These are phyloP conservation scores for Erinaceus europaeus DNA, from an alignment of 2,113 vertebrate genomes.

Conservation along the genomic window DNA sequence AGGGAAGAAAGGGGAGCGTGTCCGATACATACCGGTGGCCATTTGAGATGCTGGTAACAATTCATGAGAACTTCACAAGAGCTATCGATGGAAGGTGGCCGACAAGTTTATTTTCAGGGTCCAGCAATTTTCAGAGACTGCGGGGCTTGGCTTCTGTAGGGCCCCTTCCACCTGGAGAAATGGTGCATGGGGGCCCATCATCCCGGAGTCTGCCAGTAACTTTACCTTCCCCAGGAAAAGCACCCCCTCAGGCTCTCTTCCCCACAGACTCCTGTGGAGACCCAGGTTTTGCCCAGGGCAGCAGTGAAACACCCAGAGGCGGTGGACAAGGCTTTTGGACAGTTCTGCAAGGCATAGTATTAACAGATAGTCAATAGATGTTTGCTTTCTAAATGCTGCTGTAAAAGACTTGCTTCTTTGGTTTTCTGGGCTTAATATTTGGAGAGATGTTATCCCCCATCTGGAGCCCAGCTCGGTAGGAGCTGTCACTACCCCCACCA, in stretches of 20 bases:
- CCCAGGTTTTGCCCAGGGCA: not conserved
- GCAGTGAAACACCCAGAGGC: not conserved
- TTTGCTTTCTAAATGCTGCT: not conserved
- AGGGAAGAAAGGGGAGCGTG: no score
- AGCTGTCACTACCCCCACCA: no score
- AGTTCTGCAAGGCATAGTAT: not conserved
- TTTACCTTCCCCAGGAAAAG: not conserved
- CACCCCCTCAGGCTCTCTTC: not conserved
- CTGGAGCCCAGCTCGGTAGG: not conserved
- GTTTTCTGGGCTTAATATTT: not conserved
- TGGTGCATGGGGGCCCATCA: no score
- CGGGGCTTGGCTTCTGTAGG: not conserved
- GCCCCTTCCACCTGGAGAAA: rapidly evolving
- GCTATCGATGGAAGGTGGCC: not conserved
- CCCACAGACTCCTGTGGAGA: not conserved
- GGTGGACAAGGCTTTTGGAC: not conserved
- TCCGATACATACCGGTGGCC: not conserved
- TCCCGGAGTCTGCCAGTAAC: no score
- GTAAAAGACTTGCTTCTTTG: not conserved
- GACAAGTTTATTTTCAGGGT: not conserved
- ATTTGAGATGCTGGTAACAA: not conserved
- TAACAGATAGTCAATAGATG: not conserved
- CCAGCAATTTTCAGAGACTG: not conserved
- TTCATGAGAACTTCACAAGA: no score
- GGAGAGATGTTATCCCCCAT: not conserved